phyloP scores from a whole-genome alignment of 2,888 invertebrate genomes.

The Siphlonurus alternatus region DNA sequence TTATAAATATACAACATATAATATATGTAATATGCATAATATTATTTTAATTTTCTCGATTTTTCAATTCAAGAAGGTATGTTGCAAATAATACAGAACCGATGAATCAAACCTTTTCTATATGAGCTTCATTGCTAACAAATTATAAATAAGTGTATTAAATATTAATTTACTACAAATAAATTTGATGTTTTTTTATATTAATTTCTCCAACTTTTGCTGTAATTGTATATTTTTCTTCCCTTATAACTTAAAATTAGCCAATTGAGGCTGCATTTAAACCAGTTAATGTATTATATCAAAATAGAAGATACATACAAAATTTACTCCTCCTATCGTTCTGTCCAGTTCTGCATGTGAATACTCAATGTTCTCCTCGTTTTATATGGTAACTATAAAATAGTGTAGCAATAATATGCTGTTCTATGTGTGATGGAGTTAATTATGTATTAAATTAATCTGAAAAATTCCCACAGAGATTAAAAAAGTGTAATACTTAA shows the following conservation, averaged over 20 bases:
- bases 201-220: background rate
- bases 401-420: background rate
- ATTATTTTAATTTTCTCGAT: too few species aligned
- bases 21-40: too few species aligned
- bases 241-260: background rate
- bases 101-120: too few species aligned
- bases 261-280: background rate
- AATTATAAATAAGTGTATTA: too few species aligned
- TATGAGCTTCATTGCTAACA: too few species aligned
- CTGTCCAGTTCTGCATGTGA: background rate
- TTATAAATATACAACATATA: too few species aligned
- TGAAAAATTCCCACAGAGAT: background rate
- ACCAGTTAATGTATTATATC: background rate
- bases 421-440: background rate
- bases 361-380: background rate
- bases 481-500: too few species aligned
- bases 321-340: too few species aligned
- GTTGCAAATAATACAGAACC: too few species aligned
- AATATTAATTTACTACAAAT: too few species aligned
- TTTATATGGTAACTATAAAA: background rate
- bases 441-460: background rate
- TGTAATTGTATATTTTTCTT: background rate
- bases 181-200: too few species aligned
- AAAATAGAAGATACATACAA: background rate
- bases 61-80: too few species aligned